These are phyloP conservation scores for Sebastiscus tertius DNA, from an alignment of 2,797 vertebrate genomes.

Conservation along the genomic window DNA sequence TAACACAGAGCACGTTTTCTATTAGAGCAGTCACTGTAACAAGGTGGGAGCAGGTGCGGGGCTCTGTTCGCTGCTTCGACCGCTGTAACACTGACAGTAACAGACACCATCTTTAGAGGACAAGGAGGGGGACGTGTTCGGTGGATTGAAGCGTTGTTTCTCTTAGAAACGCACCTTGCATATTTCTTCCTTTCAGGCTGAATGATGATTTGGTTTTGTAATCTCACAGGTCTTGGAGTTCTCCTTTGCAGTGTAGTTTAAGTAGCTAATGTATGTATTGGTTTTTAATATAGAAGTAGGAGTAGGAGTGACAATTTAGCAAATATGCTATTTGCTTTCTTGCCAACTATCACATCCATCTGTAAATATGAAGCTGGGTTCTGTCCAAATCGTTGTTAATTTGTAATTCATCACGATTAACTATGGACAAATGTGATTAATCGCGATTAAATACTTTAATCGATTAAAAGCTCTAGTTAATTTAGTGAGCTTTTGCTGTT, in stretches of 20 bases:
- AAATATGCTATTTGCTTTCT: neutral
- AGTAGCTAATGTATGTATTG: neutral
- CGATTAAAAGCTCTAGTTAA: no score
- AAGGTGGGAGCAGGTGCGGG: slow-evolving; percentile 51
- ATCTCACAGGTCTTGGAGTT: neutral
- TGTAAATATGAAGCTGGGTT: neutral
- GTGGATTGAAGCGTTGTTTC: neutral
- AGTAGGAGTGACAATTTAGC: neutral
- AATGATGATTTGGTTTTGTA: neutral
- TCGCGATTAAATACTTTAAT: no score
- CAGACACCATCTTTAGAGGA: slow-evolving; percentile 21
- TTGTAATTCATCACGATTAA: no score
- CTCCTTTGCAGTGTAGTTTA: neutral
- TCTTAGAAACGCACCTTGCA: neutral
- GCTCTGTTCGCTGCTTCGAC: slow-evolving; percentile 8
- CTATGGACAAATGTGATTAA: no score
- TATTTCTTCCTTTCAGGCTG: neutral
- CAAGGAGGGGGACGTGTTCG: neutral
- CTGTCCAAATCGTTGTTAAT: neutral
- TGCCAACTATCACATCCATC: neutral
- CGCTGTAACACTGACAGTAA: slow-evolving; percentile 22
- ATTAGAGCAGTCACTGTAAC: slow-evolving; percentile 53
- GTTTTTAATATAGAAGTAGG: neutral
- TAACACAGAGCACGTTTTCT: slow-evolving; percentile 66
- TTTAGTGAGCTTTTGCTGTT: neutral